phyloP scores from a whole-genome alignment of 2,797 vertebrate species.

The Lepus townsendii region DNA sequence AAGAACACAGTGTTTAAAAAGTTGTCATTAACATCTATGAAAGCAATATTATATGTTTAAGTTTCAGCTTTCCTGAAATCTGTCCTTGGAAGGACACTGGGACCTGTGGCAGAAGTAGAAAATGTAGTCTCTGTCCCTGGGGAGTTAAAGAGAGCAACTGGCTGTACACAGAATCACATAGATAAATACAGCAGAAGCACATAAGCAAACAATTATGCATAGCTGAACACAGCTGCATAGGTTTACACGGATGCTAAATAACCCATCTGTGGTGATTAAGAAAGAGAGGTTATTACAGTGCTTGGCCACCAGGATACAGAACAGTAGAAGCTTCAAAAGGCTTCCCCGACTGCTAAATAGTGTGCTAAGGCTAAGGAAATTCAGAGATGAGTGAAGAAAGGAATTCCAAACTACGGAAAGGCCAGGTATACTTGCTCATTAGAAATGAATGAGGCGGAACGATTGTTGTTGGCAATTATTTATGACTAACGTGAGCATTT shows the following conservation, averaged over 20 bases:
- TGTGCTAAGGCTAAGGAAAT: background rate
- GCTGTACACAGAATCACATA: conserved; percentile 46
- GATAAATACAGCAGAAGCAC: conserved; percentile 67
- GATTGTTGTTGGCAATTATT: background rate
- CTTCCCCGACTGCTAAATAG: background rate
- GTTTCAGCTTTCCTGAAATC: conserved; percentile 34
- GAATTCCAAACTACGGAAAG: conserved; percentile 2
- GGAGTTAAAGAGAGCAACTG: conserved; percentile 53
- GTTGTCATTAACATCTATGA: background rate
- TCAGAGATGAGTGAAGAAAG: background rate
- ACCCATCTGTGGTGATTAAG: conserved; percentile 32
- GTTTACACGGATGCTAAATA: conserved; percentile 80
- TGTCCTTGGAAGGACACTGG: conserved; percentile 6
- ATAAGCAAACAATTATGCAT: conserved; percentile 71
- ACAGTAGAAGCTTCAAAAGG: background rate
- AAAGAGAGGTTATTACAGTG: background rate
- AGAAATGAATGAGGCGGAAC: background rate
- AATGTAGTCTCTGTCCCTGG: background rate
- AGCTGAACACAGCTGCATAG: conserved; percentile 73
- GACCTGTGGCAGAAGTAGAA: conserved; percentile 23
- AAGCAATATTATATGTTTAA: background rate
- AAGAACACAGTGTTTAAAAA: conserved; percentile 38
- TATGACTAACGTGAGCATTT: background rate
- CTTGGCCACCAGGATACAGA: conserved; percentile 43
- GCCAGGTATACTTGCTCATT: background rate